Base-by-base conservation (phyloP, 2,113 vertebrate genomes). In the Micronycteris hirsuta region DNA sequence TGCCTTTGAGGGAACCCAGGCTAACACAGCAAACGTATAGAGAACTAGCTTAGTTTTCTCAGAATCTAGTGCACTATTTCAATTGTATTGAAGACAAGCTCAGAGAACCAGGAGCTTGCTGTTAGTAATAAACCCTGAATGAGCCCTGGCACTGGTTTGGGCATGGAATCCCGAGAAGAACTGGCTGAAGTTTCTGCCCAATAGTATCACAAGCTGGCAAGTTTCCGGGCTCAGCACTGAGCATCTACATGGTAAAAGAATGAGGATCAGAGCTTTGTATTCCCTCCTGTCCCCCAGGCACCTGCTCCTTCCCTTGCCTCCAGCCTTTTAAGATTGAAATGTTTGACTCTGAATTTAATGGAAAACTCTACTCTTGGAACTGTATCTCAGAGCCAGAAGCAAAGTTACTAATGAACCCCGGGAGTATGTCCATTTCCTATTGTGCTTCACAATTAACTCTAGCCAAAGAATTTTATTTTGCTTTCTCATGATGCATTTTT, bases 351-450 rank as follows among this genome's bases (percentile, higher is more conserved):
- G 73, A 88, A 76, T 93, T 94, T 83, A 95, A 91, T 54, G 47
- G 45, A 86, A 97, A 95, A 41, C 26, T 82, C 85, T 92, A 54
- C 45, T 22, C 58, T 84, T 93, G 80, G 33, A 93, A 89, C 24
- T 94, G 15, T 20, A 52, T 97, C 63, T 91, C 52, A 82, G 56
- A 91, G 70, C 74, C 91, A 67, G 89, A 91, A 68, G 19, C 89
- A 94, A 94, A 97, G 70, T 65, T 76, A 65, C 19, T 91, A 93
- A 91, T 84, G 92, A 96, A 74, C 38, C 83, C 83, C 28, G 2
- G 16, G 74, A 73, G 45, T 70, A 73, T 33, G 58, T 13, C 70
- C 52, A 81, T 89, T 96, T 89, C 45, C 38, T 91, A 73, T 83
- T 86, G 58, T 87, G 67, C 22, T 83, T 95, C 12, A 2, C 41